Percentiles rank a stretch among this genome's conserved stretches.
Evolutionary conservation across 2,113 vertebrate genomes (phyloP).

Genomic region (Rattus norvegicus): DNA sequence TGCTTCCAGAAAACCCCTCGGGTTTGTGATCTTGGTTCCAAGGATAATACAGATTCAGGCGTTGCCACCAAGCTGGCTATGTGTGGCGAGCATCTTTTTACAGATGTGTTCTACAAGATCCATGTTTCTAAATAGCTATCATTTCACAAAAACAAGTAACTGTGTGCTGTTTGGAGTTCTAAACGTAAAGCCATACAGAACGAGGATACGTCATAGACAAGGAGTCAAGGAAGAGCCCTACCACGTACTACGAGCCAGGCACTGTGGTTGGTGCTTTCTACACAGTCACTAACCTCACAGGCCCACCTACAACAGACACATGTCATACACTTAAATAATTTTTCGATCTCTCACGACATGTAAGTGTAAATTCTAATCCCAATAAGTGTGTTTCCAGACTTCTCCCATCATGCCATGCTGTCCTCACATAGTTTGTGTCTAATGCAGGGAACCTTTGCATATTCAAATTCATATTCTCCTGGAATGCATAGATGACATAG

Average conservation of each 20-base stretch:
- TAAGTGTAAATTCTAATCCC: conserved; percentile 2
- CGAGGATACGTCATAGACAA: not conserved
- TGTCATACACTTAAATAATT: not conserved
- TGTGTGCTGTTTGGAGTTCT: not conserved
- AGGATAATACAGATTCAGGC: not conserved
- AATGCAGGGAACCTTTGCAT: not conserved
- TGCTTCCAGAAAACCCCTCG: not conserved
- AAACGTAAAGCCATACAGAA: not conserved
- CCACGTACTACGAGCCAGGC: not conserved
- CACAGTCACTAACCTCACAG: not conserved
- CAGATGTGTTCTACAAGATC: not conserved
- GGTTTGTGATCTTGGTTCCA: not conserved
- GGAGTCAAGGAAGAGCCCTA: not conserved
- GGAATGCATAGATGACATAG: not conserved
- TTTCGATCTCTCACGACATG: not conserved
- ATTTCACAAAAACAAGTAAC: not conserved
- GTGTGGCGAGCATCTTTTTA: not conserved
- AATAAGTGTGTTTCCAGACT: not conserved
- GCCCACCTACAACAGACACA: not conserved
- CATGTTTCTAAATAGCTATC: not conserved
- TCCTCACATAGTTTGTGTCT: not conserved
- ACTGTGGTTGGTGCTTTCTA: not conserved
- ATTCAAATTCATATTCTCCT: not conserved
- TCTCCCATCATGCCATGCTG: not conserved
- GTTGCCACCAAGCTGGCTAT: not conserved